Conservation (phyloP, 2,888 invertebrate genomes). For the Limnephilus marmoratus region DNA sequence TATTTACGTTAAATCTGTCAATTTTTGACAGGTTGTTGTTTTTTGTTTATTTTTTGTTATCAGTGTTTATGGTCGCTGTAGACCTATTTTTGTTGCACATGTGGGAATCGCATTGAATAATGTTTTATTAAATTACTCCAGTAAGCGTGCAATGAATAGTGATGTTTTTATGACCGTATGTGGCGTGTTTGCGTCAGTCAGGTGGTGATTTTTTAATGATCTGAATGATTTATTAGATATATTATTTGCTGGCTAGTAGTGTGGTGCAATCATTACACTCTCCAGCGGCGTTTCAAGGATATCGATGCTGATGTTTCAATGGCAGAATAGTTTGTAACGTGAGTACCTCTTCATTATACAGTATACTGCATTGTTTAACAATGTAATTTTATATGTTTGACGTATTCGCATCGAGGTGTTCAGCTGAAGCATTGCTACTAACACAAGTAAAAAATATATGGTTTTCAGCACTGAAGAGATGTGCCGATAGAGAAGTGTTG, state of each 20-base stretch:
- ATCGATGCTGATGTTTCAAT: not conserved
- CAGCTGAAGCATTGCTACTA: not conserved
- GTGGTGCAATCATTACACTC: not conserved
- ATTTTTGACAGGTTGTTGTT: not conserved
- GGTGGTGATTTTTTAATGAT: not conserved
- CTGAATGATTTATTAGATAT: not conserved
- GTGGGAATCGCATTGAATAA: not conserved
- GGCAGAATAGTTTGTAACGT: conserved; percentile 2
- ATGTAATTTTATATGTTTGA: not conserved
- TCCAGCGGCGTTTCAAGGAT: not conserved
- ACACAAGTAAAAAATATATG: too few species aligned
- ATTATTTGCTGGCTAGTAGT: not conserved
- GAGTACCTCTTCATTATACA: not conserved
- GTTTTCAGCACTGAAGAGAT: too few species aligned
- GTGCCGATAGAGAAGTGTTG: too few species aligned
- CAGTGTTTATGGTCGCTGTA: not conserved
- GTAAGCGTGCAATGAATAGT: not conserved
- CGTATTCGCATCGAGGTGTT: not conserved
- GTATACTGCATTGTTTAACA: not conserved
- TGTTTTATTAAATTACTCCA: not conserved
- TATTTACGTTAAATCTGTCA: not conserved
- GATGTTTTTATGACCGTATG: not conserved
- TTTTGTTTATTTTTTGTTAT: not conserved
- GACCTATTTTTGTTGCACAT: not conserved
- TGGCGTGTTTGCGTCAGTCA: not conserved